Evolutionary conservation across 2,113 vertebrate genomes (phyloP), one percentile per base, ranked within the genome.

Genomic region (Phrynosoma blainvillii): DNA sequence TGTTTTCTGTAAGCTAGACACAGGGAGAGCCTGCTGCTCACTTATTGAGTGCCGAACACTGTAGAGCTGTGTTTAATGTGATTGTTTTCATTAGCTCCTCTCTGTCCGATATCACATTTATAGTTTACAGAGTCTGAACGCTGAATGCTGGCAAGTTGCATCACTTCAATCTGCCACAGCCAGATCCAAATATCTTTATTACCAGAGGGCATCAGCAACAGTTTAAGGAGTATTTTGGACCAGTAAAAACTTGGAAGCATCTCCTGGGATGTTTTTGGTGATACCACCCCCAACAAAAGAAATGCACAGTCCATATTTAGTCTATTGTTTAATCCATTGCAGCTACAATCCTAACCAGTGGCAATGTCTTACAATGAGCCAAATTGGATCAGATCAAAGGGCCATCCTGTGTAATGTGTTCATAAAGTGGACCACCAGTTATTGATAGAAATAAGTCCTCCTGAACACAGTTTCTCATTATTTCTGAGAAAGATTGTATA

Each of bases 11-110:
- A 97, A 98, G 98, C 98, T 95, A 97, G 97, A 97, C 96, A 97
- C 96, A 96, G 96, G 59, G 59, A 96, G 94, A 96, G 95, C 96
- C 94, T 96, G 98, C 98, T 98, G 98, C 98, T 99, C 98, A 98
- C 98, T 99, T 98, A 98, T 95, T 97, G 98, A 98, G 97, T 97
- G 96, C 96, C 95, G 96, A 97, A 95, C 97, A 97, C 95, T 95
- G 97, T 97, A 97, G 97, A 98, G 97, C 97, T 97, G 96, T 98
- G 98, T 98, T 98, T 98, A 98, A 98, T 98, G 98, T 97, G 98
- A 98, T 98, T 98, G 97, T 98, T 98, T 99, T 98, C 98, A 98
- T 98, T 98, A 98, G 97, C 96, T 97, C 96, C 96, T 98, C 97
- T 97, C 97, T 94, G 96, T 97, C 97, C 97, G 96, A 97, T 97